Base-by-base conservation (phyloP, 2,797 vertebrate species). In the Microctenopoma stevenorrisi region DNA sequence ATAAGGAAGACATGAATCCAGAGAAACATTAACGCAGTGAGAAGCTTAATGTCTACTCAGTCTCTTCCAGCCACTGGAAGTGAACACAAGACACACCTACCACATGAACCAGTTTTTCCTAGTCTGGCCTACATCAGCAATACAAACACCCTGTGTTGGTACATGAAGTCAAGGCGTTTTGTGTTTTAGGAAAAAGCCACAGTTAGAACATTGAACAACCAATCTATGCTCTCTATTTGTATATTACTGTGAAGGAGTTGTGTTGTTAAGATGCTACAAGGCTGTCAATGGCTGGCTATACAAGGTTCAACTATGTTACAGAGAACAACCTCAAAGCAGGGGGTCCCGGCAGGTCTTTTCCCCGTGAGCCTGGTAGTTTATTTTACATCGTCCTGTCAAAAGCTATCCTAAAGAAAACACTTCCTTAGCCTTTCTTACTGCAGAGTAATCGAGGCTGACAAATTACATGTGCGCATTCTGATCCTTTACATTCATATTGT, bases 21-120 rank as follows among this genome's bases (percentile, higher is more conserved):
- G 18, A 58, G 46, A 33, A 76, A 57, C 16, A 7, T 68, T 56
- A 70, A 60, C 50, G 59, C 37, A 71, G 44, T 42, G n/a, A 7
- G 22, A 15, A 72, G 49, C 53, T 66, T 35, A 30, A 16, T 28
- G 54, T 76, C 78, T 50, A 60, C 47, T 78, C 55, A 59, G 38
- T 80, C 37, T 62, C 68, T 63, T 70, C 80, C 64, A 78, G 30
- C 70, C 65, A 59, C 72, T 76, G 67, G 7, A 57, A 79, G 72
- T 64, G 73, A 87, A 80, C 74, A 72, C 50, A 54, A 85, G 83
- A 87, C 89, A 92, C 90, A 91, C 92, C 91, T 91, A 80, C 81
- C 72, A 76, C 79, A 86, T 89, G 84, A 91, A 81, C 82, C 84
- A 88, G 82, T 91, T 93, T 93, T 93, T 92, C 91, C 92, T 64